Base-by-base conservation (phyloP, 2,113 vertebrate species). In the Tympanuchus pallidicinctus region DNA sequence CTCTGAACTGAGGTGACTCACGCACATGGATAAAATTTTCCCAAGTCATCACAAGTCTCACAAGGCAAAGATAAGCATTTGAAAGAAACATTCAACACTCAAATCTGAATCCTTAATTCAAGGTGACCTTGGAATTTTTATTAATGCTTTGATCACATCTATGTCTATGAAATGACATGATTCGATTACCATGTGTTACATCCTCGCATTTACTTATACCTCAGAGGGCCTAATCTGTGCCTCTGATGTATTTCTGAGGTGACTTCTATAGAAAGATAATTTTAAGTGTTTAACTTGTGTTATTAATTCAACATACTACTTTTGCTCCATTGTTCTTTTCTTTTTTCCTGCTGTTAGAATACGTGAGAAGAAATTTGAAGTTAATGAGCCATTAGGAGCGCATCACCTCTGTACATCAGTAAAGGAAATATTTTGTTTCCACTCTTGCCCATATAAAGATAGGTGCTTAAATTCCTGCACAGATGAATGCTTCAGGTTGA, bases 91-190 rank as follows among this genome's bases (percentile, higher is more conserved):
- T 63, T 92, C 86, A 91, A 82, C 83, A 82, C 82, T 92, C 22
- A 18, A 91, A 96, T 86, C 56, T 32, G 73, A 92, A 60, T 93
- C 82, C 67, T 77, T 32, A 30, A 52, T 81, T 95, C 95, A 97
- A 96, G 96, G 95, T 97, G 96, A 96, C 93, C 96, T 92, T 95
- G 86, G 83, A 75, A 74, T 70, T 93, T 93, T 89, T 89, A 83
- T 94, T 95, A 92, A 92, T 86, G 88, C 85, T 95, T 97, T 97
- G 96, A 96, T 96, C 96, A 95, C 77, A 89, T 94, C 71, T 32
- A 30, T 80, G 74, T 81, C 93, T 92, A 38, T 82, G 86, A 96
- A 90, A 95, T 94, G 88, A 96, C 92, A 96, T 88, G 88, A 96
- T 94, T 93, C 0, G 77, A 96, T 96, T 96, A 96, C 85, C 91